A percentile compares a stretch with the other conserved stretches of the same genome.
Evolutionary conservation across 2,797 vertebrate species (phyloP).

Genomic region (Centropyge bicolor): DNA sequence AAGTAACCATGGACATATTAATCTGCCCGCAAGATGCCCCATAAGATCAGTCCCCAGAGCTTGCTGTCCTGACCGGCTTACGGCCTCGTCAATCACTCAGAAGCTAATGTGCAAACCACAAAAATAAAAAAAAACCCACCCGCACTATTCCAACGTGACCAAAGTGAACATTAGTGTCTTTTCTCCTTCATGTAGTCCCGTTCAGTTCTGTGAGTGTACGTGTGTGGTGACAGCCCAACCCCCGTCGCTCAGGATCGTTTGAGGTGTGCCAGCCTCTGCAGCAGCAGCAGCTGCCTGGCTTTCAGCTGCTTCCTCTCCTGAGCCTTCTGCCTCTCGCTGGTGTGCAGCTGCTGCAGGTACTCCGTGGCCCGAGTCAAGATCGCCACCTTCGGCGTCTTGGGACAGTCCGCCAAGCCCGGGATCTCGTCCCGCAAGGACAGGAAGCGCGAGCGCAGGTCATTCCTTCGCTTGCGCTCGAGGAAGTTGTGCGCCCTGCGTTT

Average conservation of each 20-base stretch:
- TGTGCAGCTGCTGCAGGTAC: conserved; percentile 90
- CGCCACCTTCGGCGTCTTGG: conserved; percentile 94
- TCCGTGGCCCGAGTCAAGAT: conserved; percentile 92
- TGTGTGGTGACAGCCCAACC: conserved; percentile 16
- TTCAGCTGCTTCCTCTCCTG: conserved; percentile 92
- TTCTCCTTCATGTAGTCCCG: conserved; percentile 66
- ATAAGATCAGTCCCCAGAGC: conserved; percentile 49
- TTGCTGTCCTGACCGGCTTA: conserved; percentile 61
- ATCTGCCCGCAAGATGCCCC: conserved; percentile 47
- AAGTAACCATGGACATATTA: conserved; percentile 47
- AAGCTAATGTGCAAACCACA: conserved; percentile 87
- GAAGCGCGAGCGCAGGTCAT: conserved; percentile 93
- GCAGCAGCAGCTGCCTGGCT: conserved; percentile 88
- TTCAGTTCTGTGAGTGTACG: conserved; percentile 45
- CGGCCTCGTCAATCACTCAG: conserved; percentile 71
- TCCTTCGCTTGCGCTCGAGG: conserved; percentile 92
- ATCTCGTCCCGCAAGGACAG: conserved; percentile 92
- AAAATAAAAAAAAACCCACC: conserved; percentile 59
- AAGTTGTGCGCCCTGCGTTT: conserved; percentile 95
- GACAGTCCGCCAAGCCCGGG: conserved; percentile 89
- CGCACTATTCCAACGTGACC: conserved; percentile 70
- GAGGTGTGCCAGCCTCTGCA: conserved; percentile 91
- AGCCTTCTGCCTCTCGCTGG: conserved; percentile 87
- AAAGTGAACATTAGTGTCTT: conserved; percentile 78
- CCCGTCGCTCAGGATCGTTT: conserved; percentile 83